Conservation (phyloP, 2,113 vertebrate species). For the Thinocorus orbignyianus region DNA sequence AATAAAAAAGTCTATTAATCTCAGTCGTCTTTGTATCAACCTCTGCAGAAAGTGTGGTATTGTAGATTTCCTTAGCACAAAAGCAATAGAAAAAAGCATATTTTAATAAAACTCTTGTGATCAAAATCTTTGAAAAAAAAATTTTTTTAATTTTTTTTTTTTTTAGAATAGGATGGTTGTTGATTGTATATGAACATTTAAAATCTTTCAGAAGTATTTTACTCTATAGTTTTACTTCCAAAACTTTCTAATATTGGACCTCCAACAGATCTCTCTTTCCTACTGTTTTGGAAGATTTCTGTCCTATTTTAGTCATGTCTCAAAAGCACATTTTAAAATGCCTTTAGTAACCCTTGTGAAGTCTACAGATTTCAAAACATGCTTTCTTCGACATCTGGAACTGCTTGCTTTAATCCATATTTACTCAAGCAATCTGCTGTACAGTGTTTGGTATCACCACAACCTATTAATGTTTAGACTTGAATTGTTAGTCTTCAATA, state of each 20-base stretch:
- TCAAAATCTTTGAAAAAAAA: not conserved
- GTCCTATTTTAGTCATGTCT: not conserved
- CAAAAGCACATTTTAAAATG: not conserved
- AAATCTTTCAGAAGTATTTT: not conserved
- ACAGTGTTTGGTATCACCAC: not conserved
- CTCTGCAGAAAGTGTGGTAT: not conserved
- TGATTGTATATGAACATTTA: not conserved
- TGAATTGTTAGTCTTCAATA: not conserved
- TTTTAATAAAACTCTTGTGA: not conserved
- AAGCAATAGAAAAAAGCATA: not conserved
- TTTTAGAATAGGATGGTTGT: not conserved
- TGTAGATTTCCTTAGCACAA: not conserved
- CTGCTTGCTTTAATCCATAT: not conserved
- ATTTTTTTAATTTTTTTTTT: not conserved
- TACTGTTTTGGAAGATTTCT: not conserved
- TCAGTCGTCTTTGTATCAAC: not conserved
- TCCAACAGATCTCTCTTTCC: not conserved
- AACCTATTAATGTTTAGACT: not conserved
- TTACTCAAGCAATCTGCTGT: not conserved
- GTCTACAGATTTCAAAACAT: not conserved
- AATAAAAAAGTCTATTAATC: not conserved
- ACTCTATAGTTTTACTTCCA: not conserved
- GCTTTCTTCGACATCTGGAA: not conserved
- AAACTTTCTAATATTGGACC: not conserved
- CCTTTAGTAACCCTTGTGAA: not conserved